Evolutionary conservation across 2,888 invertebrate genomes (phyloP), one percentile per base, ranked within the genome.

Genomic region (Lasioglossum malachurum): DNA sequence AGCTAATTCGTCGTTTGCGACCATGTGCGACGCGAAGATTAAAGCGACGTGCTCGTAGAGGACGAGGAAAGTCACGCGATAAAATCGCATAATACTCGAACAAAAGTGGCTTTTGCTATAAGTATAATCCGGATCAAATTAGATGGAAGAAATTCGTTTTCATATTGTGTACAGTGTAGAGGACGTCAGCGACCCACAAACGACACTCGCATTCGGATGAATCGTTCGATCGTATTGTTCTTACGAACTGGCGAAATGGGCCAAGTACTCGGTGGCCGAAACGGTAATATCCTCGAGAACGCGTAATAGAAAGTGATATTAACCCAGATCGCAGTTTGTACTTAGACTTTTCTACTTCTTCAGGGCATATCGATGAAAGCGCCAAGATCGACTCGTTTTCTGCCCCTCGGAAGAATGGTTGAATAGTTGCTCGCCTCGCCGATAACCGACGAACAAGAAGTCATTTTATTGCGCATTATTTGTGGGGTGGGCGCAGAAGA

Each of bases 151-250:
- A 84, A 71, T 84, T 84, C 67, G 75, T 84, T 81, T 84, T 78
- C 46, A 75, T 75, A 44, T 72, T 78, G 57, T 57, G 72, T 49
- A 46, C 16, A 53, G 7, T 8, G 49, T 23, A 81, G 76, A 49
- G 38, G 75, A 79, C 19, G 60, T 81, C 78, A 75, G 67, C 60
- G 80, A 60, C 31, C 31, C 74, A 60, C 60, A 31, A 73, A 80
- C 78, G 74, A 57, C 57, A 72, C 72, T 80, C 75, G 53, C 64
- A 46, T 73, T 75, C 38, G 46, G 44, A 72, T 60, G 78, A 77
- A 86, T 76, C 77, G 76, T 75, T 81, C 75, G n/a, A 60, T 84
- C 73, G 44, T 80, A 82, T 87, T 82, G 82, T 86, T 86, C 79
- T 75, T 82, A 86, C 72, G 78, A 75, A 27, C 86, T 60, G 41